These are phyloP conservation scores for Podocnemis expansa DNA, from an alignment of 2,113 vertebrate species.

Conservation along the genomic window DNA sequence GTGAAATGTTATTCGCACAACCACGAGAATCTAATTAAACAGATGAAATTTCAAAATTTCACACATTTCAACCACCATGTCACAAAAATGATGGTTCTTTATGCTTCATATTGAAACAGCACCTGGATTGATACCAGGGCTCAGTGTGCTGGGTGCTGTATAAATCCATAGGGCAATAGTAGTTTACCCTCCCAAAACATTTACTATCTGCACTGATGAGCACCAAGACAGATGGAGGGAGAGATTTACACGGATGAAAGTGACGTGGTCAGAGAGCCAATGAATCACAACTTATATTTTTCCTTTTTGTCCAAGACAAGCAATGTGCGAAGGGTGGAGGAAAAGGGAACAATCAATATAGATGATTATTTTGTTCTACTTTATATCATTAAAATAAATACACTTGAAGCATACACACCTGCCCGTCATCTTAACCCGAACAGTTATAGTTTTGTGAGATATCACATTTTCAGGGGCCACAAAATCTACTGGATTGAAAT, in stretches of 20 bases:
- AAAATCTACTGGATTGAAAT: neutral
- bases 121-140: fast-evolving
- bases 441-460: neutral
- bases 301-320: neutral
- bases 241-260: neutral
- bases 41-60: neutral
- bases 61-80: neutral
- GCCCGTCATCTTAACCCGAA: neutral
- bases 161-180: neutral
- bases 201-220: neutral
- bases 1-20: neutral
- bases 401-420: neutral
- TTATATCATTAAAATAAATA: neutral
- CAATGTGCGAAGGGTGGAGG: neutral
- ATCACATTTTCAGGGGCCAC: neutral
- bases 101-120: neutral
- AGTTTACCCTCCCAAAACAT: neutral
- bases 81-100: neutral
- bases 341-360: neutral
- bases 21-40: neutral
- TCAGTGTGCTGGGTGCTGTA: fast-evolving
- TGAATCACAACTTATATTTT: neutral
- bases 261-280: neutral
- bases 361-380: neutral
- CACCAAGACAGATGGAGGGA: neutral